Evolutionary conservation across 2,888 invertebrate species (phyloP).

Genomic region (Caenorhabditis wallacei): DNA sequence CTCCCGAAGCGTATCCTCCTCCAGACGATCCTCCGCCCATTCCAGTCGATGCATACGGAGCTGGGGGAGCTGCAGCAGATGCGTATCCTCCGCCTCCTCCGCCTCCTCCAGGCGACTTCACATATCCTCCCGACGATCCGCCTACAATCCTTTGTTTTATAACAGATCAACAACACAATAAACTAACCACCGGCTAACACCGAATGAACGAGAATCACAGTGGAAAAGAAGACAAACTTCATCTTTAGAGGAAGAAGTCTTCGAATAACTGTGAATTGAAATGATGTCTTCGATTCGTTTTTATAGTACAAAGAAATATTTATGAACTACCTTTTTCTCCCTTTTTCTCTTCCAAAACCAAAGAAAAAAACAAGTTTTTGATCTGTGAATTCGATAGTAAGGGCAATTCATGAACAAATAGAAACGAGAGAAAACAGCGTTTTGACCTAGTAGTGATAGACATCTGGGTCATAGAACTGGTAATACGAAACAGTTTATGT

Average conservation of each 20-base stretch:
- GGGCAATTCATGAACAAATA: conserved; percentile 26
- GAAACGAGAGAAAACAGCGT: background rate
- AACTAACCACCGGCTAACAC: conserved; percentile 44
- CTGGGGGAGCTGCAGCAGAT: conserved; percentile 31
- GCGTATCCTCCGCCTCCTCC: conserved; percentile 28
- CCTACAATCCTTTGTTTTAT: background rate
- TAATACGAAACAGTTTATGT: conserved; percentile 19
- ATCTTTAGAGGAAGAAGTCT: conserved; percentile 30
- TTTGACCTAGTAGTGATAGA: conserved; percentile 49
- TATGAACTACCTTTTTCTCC: conserved; percentile 10
- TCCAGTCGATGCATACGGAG: conserved; percentile 35
- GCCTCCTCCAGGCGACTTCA: conserved; percentile 17
- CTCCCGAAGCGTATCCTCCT: conserved; percentile 24
- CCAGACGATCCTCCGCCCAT: conserved; percentile 7
- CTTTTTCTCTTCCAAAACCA: background rate
- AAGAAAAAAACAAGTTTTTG: conserved; percentile 42
- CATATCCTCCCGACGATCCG: conserved; percentile 28
- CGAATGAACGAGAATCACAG: conserved; percentile 44
- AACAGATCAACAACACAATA: background rate
- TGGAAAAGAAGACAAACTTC: conserved; percentile 53
- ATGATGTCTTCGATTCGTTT: conserved; percentile 10
- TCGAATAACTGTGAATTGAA: conserved; percentile 38
- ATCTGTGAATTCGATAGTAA: conserved; percentile 26
- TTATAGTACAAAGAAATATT: conserved; percentile 40
- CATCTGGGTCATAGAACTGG: conserved; percentile 43